Conservation (phyloP, 2,113 vertebrate species). For the Tichodroma muraria region DNA sequence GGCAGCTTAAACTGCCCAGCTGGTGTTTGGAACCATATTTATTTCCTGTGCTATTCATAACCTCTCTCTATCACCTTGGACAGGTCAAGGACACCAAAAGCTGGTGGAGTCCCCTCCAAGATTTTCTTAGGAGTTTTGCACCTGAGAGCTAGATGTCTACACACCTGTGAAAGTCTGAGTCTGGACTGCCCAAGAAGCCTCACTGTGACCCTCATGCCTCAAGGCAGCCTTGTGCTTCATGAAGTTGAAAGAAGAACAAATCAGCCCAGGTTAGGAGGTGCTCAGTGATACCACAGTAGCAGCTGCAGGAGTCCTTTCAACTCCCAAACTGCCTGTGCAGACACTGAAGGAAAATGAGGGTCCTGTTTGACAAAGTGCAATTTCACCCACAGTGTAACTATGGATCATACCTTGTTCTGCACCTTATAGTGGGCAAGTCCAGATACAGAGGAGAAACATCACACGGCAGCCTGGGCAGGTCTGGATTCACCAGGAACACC, state of each 20-base stretch:
- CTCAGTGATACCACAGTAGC: neutral
- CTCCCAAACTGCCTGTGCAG: neutral
- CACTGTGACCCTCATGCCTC: neutral
- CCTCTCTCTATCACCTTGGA: neutral
- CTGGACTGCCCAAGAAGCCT: neutral
- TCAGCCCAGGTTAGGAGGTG: neutral
- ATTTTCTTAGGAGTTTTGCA: neutral
- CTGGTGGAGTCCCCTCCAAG: neutral
- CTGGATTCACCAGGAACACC: constrained; percentile 20
- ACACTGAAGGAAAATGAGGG: neutral
- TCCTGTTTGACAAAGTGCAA: neutral
- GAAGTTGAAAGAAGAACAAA: neutral
- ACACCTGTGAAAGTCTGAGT: neutral
- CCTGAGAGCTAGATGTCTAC: neutral
- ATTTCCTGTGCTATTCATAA: neutral
- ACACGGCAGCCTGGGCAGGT: constrained; percentile 21
- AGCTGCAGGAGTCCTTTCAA: neutral
- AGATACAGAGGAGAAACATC: constrained; percentile 18
- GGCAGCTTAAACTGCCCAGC: neutral
- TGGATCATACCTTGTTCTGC: constrained; percentile 56
- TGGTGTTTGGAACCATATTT: neutral
- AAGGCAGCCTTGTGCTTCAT: neutral
- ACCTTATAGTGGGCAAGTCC: neutral
- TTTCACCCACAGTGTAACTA: neutral
- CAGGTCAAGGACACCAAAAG: neutral